Base-by-base conservation (phyloP, 2,888 invertebrate genomes). In the Dynastes maya region DNA sequence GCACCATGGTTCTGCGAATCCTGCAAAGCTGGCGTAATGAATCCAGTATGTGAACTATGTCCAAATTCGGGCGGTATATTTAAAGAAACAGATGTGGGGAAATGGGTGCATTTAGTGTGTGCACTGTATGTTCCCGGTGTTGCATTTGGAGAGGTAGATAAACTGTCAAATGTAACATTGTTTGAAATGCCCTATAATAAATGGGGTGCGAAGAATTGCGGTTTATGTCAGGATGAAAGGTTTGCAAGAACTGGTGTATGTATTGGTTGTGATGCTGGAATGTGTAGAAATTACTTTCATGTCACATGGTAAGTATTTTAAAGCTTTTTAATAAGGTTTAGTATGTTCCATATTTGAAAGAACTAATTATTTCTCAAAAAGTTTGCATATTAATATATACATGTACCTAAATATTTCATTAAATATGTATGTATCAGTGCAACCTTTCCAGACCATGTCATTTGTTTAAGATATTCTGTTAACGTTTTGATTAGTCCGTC, bases 1-100 rank as follows among this genome's bases (percentile, higher is more conserved):
- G 98, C 99, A 82, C 98, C 98, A 0, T 99, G 99, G 99, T 99
- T 99, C 89, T 99, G 99, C 90, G 99, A 99, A 88, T 97, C 98
- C 4, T 99, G 99, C 86, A 95, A 96, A 84, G 97, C 97, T 27
- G 97, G 97, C 0, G 94, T 96, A 13, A 92, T 91, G 13, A 95
- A 95, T 87, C 98, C 98, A 0, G 93, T 92, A 53, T 99, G 99
- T 88, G 98, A 99, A 89, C 90, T 99, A 16, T 99, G 99, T 87
- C 99, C 99, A 0, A 98, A 97, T 87, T 93, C 92, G 86, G 95
- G 95, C 84, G 97, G 95, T 82, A 98, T 94, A 88, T 98, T 93
- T 88, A 99, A 99, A 89, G 97, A 98, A 89, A 98, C 98, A 0
- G 98, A 98, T 90, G 96, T 97, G 71, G 98, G 98, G 6, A 96